Percentiles rank a stretch among this genome's conserved stretches.
Conservation (phyloP, 1,140 invertebrate species). For the Formica selysi region DNA sequence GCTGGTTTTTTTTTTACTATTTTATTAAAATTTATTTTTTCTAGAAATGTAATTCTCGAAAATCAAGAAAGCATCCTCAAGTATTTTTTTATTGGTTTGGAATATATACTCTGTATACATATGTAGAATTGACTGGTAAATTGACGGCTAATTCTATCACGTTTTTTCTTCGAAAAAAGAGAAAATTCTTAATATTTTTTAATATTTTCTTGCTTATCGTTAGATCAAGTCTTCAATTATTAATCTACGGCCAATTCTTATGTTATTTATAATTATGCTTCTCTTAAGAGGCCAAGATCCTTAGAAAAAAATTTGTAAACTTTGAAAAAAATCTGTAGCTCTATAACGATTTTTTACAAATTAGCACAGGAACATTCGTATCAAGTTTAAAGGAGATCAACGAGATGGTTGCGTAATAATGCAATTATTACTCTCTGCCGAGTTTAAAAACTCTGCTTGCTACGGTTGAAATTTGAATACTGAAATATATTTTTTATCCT, state of each 20-base stretch:
- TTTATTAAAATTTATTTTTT: neutral
- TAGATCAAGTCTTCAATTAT: too few relatives aligned
- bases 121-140: neutral
- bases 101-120: neutral
- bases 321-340: too few relatives aligned
- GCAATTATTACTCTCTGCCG: conserved; percentile 5
- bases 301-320: too few relatives aligned
- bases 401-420: conserved; percentile 5
- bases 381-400: conserved; percentile 19
- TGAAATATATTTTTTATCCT: neutral
- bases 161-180: too few relatives aligned
- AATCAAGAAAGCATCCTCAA: neutral
- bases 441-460: neutral
- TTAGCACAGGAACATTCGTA: neutral
- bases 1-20: neutral
- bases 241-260: too few relatives aligned
- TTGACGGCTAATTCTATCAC: too few relatives aligned
- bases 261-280: too few relatives aligned
- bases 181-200: too few relatives aligned
- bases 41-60: neutral
- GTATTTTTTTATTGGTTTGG: neutral
- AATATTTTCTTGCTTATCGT: too few relatives aligned
- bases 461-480: neutral
- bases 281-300: too few relatives aligned
- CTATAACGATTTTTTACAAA: neutral